These are phyloP conservation scores for Nowickia ferox DNA, from an alignment of 2,888 invertebrate genomes.

Conservation along the genomic window DNA sequence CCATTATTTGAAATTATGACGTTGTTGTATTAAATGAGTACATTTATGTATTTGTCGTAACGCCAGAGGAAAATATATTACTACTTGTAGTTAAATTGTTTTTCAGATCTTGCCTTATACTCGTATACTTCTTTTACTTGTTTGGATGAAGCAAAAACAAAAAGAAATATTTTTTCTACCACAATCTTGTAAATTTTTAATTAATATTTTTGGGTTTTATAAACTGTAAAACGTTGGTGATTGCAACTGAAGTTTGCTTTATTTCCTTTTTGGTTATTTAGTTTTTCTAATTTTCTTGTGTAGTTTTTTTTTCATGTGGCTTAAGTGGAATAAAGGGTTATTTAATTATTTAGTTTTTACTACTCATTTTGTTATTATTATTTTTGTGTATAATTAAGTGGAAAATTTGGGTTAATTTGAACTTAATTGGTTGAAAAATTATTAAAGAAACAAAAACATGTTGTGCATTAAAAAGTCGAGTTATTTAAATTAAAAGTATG, in stretches of 20 bases:
- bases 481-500: too few relatives aligned
- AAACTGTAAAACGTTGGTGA: constrained; percentile 26
- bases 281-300: neutral
- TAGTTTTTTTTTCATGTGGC: neutral
- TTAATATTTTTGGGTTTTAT: constrained; percentile 56
- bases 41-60: constrained; percentile 1
- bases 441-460: neutral
- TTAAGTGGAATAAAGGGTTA: neutral
- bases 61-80: neutral
- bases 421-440: constrained; percentile 32
- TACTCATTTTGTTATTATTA: neutral
- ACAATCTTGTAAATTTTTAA: constrained; percentile 46
- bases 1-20: too few relatives aligned
- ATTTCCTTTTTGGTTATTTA: neutral
- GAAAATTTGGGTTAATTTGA: constrained; percentile 24
- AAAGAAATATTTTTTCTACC: neutral
- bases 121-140: neutral
- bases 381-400: constrained; percentile 1
- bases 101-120: constrained; percentile 22
- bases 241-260: constrained; percentile 3
- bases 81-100: constrained; percentile 45
- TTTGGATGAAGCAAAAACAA: neutral
- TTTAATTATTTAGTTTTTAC: neutral
- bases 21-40: too few relatives aligned
- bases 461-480: too few relatives aligned